Base-by-base conservation (phyloP, 2,797 vertebrate genomes). In the Hoplostethus atlanticus region DNA sequence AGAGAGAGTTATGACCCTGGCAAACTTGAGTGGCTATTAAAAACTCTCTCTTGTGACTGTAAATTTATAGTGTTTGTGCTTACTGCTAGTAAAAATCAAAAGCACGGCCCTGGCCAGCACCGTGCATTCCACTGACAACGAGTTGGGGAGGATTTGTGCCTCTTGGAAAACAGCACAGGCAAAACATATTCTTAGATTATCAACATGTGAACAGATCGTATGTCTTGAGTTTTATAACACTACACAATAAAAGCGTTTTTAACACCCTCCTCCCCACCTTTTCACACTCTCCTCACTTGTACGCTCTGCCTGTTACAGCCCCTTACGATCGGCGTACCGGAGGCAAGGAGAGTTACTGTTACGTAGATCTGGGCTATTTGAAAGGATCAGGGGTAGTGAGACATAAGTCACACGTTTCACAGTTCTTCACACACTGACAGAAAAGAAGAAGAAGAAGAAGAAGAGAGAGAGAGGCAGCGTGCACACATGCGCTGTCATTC, bases 1-100 rank as follows among this genome's bases (percentile, higher is more conserved):
- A 28, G 51, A n/a, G 80, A 90, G 84, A 88, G 95, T 96, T 96
- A 97, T 90, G 93, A 95, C 94, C 76, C 86, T 86, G 78, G 82
- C 93, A 87, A 93, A 94, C 93, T 92, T 94, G 95, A 95, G 95
- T 93, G 86, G 85, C 93, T 92, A 94, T 95, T 95, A 95, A 96
- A 97, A 96, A 95, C 93, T 95, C 95, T 95, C 95, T 95, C 94
- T 91, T 70, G 91, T 93, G 94, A 95, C 95, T 92, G 94, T 96
- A 95, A 96, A 97, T 97, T 96, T 96, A 96, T 94, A 93, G 94
- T 96, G 96, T 97, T 97, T 96, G 95, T 93, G 95, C 95, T 96
- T 93, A 91, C 95, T 95, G 96, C 96, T 96, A 95, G 96, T 97
- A 21, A 21, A 97, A 97, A 95, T 94, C 94, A 94, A 96, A 97